Base-by-base conservation (phyloP, 2,888 invertebrate genomes). In the Nephrocerus scutellatus region DNA sequence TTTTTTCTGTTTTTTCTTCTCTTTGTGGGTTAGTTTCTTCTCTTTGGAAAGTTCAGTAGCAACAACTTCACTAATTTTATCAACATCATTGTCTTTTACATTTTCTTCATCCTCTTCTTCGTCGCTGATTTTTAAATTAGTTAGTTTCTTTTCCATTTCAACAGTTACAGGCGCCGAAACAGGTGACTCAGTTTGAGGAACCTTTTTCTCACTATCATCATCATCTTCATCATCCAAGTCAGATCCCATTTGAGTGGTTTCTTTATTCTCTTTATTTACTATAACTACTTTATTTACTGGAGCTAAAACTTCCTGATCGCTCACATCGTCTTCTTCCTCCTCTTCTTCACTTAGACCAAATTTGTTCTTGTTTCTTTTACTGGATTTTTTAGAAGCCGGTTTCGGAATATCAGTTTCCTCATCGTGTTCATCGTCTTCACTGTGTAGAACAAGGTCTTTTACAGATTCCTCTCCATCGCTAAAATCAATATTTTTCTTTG, bases 1-100 rank as follows among this genome's bases (percentile, higher is more conserved):
- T 53, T 90, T 90, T 63, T 91, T 91, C 46, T 89, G 56, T 59
- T 90, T 90, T 59, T 90, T 91, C 68, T 89, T 90, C 62, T 91
- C 91, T 67, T 90, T 91, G 61, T 90, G 89, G 3, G 89, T 84
- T 35, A 91, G 59, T 64, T 87, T 88, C 66, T 85, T 85, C 46
- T 81, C 83, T 2, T 60, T 64, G 12, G 46, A 22, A 29, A 38
- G 14, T 13, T 20, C 29, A 5, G 16, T 21, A n/a, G n/a, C 36
- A 21, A 28, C 15, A 6, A 29, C 24, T n/a, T 46, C 37, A 35
- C 20, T 36, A 5, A 43, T 63, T 26, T 49, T 16, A 12, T 29
- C 12, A n/a, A 36, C 34, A 28, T 36, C n/a, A 13, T 20, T 24
- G 2, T 41, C 30, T 25, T 6, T 38, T 9, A 15, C 38, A 9